Evolutionary conservation across 1,140 invertebrate genomes (phyloP).

Genomic region (Chironomus striatipennis): DNA sequence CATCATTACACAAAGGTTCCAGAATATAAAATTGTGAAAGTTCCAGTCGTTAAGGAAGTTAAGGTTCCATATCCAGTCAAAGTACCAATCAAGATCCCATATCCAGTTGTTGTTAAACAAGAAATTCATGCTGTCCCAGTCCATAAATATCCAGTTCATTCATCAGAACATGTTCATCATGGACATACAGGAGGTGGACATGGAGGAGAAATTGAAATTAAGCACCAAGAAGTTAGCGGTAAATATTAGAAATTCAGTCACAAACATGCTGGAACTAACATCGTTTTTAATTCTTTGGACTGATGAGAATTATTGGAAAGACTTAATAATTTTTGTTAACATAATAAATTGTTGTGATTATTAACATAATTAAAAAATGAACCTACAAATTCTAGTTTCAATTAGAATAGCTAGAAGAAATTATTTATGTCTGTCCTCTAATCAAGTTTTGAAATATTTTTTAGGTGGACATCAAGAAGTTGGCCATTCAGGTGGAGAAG

Average conservation of each 20-base stretch:
- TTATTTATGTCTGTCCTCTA: no score
- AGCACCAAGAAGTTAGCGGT: no score
- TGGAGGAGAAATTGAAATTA: no score
- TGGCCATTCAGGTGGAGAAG: background rate
- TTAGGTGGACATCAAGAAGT: background rate
- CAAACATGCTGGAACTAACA: no score
- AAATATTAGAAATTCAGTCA: no score
- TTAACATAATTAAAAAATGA: no score
- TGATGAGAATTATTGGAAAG: no score
- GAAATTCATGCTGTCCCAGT: background rate
- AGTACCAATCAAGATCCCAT: background rate
- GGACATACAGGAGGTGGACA: background rate
- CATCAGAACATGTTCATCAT: slow-evolving; percentile 6
- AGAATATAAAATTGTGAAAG: background rate
- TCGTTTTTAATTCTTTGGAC: no score
- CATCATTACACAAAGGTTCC: background rate
- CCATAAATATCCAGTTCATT: slow-evolving; percentile 7
- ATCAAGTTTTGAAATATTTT: background rate
- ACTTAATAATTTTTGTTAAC: no score
- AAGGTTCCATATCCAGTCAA: background rate
- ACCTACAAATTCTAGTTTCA: no score
- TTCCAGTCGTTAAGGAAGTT: background rate
- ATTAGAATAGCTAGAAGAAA: no score
- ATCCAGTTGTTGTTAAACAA: background rate
- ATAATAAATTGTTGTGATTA: no score